Conservation (phyloP, 2,888 invertebrate species). For the Malthinus seriepunctatus region DNA sequence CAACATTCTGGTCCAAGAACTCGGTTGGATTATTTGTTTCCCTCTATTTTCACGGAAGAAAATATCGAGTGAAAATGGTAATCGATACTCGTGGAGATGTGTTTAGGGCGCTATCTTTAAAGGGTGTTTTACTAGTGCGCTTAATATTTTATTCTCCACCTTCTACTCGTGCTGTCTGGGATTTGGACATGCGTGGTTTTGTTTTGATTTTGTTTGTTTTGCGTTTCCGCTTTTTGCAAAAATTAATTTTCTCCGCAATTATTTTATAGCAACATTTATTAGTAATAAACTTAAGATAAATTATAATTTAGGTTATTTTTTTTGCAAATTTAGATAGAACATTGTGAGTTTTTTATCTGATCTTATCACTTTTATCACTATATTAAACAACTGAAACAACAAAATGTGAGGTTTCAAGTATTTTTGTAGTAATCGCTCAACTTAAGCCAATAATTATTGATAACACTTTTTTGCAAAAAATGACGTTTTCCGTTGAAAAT, state of each 20-base stretch:
- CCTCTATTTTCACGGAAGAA: conserved; percentile 43
- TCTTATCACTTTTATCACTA: too few species aligned
- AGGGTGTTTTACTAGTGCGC: conserved; percentile 16
- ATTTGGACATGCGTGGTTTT: conserved; percentile 35
- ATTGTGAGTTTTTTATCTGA: too few species aligned
- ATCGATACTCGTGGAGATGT: conserved; percentile 23
- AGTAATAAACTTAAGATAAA: neutral
- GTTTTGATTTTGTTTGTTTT: conserved; percentile 20
- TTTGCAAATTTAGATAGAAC: too few species aligned
- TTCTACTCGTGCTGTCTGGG: conserved; percentile 35
- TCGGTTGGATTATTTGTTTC: conserved; percentile 37
- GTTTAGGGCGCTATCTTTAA: conserved; percentile 20
- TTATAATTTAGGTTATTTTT: conserved; percentile 3
- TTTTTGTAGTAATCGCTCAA: too few species aligned
- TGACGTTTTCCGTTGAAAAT: too few species aligned
- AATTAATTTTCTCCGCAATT: conserved; percentile 19
- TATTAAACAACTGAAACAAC: too few species aligned
- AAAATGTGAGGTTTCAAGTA: too few species aligned
- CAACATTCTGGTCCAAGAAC: conserved; percentile 35
- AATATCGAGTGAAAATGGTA: conserved; percentile 44
- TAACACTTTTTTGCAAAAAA: too few species aligned
- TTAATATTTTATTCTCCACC: conserved; percentile 36
- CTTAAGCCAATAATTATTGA: too few species aligned
- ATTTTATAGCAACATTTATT: neutral
- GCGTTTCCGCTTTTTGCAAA: conserved; percentile 11